Conservation (phyloP, 2,797 vertebrate genomes). For the Pterois miles region DNA sequence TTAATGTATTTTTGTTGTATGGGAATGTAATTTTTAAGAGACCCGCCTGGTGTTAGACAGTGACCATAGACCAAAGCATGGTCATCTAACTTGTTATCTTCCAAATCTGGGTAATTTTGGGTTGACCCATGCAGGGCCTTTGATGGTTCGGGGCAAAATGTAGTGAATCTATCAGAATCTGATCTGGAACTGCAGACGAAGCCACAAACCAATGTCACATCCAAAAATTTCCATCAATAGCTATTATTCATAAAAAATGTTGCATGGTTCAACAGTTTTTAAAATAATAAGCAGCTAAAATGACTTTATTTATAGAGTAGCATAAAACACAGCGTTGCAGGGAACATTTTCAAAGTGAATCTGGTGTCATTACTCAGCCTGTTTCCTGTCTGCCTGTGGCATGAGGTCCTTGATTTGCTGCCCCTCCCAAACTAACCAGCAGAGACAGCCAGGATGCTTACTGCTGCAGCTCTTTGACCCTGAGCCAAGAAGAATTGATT, state of each 20-base stretch:
- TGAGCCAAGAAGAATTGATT: slow-evolving; percentile 69
- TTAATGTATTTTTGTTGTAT: background rate
- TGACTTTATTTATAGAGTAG: background rate
- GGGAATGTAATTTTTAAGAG: background rate
- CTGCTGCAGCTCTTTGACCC: slow-evolving; percentile 56
- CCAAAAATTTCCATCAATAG: background rate
- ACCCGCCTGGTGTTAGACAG: background rate
- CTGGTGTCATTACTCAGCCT: slow-evolving; percentile 22
- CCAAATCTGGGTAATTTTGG: background rate
- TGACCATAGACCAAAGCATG: background rate
- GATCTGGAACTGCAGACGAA: background rate
- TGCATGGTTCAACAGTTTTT: background rate
- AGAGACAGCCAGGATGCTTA: slow-evolving; percentile 43
- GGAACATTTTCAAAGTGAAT: slow-evolving; percentile 35
- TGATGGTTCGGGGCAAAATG: background rate
- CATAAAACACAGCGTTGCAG: background rate
- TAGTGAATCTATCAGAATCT: background rate
- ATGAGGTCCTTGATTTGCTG: slow-evolving; percentile 43
- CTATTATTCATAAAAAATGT: background rate
- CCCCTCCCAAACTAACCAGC: slow-evolving; percentile 46
- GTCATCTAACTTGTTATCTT: background rate
- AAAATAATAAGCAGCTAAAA: background rate
- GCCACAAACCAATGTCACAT: background rate
- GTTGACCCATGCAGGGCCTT: background rate
- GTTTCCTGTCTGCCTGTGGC: slow-evolving; percentile 35